Evolutionary conservation across 2,888 invertebrate species (phyloP).

Genomic region (Alitta virens): DNA sequence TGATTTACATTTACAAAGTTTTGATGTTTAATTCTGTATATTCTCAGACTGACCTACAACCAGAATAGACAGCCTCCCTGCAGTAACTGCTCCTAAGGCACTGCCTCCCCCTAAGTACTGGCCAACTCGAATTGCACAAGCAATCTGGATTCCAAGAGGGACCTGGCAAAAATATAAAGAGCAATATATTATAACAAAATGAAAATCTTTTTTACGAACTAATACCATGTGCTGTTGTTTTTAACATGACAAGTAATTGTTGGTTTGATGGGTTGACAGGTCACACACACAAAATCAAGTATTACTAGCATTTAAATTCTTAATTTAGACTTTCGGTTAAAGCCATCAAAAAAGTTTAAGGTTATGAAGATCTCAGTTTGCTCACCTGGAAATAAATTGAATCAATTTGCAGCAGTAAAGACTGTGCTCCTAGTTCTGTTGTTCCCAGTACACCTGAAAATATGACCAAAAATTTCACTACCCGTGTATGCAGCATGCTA

Average conservation of each 20-base stretch:
- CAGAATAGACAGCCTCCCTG: slow-evolving; percentile 13
- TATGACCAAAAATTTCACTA: too few species aligned
- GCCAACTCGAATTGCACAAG: slow-evolving; percentile 29
- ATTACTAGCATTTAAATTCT: too few species aligned
- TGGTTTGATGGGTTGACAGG: too few species aligned
- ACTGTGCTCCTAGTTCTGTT: slow-evolving; percentile 30
- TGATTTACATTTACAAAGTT: too few species aligned
- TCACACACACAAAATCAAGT: too few species aligned
- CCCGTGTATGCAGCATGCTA: too few species aligned
- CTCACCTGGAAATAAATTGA: slow-evolving; percentile 29
- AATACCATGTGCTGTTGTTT: too few species aligned
- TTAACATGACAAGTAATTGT: too few species aligned
- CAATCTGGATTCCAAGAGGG: slow-evolving; percentile 28
- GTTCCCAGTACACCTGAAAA: slow-evolving; percentile 18
- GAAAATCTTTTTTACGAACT: background rate
- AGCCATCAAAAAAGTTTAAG: too few species aligned
- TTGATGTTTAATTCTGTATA: too few species aligned
- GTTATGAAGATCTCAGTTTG: too few species aligned
- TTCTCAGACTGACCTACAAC: slow-evolving; percentile 14
- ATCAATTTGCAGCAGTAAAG: slow-evolving; percentile 29
- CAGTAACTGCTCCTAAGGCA: slow-evolving; percentile 24
- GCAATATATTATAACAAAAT: background rate
- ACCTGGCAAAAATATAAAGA: slow-evolving; percentile 15
- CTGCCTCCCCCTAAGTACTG: slow-evolving; percentile 30
- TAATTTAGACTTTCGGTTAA: too few species aligned